These are phyloP conservation scores for Hemibagrus wyckioides DNA, from an alignment of 2,113 vertebrate species.

Conservation along the genomic window DNA sequence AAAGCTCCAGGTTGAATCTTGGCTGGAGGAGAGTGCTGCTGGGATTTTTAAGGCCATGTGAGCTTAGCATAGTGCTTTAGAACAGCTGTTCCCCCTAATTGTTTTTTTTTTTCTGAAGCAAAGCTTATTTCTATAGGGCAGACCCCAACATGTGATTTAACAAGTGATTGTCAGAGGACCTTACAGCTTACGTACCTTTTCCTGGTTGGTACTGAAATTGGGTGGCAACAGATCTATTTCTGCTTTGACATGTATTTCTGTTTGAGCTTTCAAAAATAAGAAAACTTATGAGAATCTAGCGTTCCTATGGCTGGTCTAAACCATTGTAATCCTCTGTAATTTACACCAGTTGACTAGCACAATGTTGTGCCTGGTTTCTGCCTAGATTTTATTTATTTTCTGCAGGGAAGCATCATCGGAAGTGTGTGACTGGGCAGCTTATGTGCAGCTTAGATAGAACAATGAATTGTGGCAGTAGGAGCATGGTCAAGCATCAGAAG, in stretches of 20 bases:
- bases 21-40: neutral
- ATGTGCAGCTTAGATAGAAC: neutral
- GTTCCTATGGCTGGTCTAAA: neutral
- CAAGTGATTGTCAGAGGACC: neutral
- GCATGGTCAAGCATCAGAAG: neutral
- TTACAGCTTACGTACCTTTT: neutral
- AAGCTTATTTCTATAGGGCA: neutral
- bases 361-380: neutral
- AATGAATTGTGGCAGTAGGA: neutral
- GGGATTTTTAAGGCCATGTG: neutral
- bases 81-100: neutral
- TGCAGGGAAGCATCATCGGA: neutral
- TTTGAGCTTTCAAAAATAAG: neutral
- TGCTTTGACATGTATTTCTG: neutral
- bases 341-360: neutral
- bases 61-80: neutral
- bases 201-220: neutral
- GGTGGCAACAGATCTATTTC: neutral
- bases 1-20: neutral
- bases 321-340: neutral
- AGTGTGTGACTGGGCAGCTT: neutral
- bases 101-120: neutral
- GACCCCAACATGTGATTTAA: neutral
- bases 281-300: neutral
- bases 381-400: neutral